These are phyloP conservation scores for Semaprochilodus insignis DNA, from an alignment of 2,797 vertebrate genomes.

Conservation along the genomic window DNA sequence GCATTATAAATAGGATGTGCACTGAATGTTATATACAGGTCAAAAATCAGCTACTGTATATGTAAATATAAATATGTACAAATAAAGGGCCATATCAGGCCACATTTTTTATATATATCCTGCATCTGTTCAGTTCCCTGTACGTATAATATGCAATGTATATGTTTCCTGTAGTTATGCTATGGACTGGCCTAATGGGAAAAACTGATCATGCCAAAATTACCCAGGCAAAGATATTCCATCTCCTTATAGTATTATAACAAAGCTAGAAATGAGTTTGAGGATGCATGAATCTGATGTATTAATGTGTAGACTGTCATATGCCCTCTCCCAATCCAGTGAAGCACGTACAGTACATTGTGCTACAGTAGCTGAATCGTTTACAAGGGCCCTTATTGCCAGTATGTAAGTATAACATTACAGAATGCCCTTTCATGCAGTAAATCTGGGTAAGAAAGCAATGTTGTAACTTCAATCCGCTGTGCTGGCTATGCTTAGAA, in stretches of 20 bases:
- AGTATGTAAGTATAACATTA: constrained; percentile 50
- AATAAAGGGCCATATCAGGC: too few relatives aligned
- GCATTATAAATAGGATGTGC: too few relatives aligned
- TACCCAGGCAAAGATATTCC: neutral
- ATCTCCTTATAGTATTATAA: neutral
- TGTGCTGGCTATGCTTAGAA: neutral
- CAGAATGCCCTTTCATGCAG: neutral
- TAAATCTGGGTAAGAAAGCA: neutral
- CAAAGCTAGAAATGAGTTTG: neutral
- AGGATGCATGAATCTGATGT: constrained; percentile 10
- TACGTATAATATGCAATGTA: neutral
- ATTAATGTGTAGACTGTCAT: constrained; percentile 42
- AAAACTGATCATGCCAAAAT: neutral
- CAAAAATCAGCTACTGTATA: too few relatives aligned
- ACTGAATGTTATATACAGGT: too few relatives aligned
- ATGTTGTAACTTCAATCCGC: neutral
- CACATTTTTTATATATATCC: neutral
- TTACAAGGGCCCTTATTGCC: constrained; percentile 7
- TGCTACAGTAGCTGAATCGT: constrained; percentile 40
- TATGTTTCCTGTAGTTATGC: neutral
- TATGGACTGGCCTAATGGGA: neutral
- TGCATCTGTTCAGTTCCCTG: neutral
- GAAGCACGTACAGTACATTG: constrained; percentile 11
- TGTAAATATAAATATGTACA: too few relatives aligned
- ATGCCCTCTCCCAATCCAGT: constrained; percentile 44